phyloP scores from a whole-genome alignment of 2,888 invertebrate genomes.

The Eurytoma adleriae region DNA sequence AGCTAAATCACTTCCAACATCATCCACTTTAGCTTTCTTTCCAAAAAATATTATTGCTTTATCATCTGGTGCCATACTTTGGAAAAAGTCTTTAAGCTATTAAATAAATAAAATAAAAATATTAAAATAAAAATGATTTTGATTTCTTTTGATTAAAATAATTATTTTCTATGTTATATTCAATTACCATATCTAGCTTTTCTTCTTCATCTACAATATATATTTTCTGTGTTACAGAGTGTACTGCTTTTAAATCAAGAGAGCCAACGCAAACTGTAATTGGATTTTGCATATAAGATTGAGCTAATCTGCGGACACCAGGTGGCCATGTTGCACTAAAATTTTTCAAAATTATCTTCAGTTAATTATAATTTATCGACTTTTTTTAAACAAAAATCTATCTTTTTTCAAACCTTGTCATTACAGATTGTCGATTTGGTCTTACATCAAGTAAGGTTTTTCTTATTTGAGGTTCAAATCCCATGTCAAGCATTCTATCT shows the following conservation, averaged over 20 bases:
- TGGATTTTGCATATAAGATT: constrained; percentile 92
- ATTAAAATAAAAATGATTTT: too few relatives aligned
- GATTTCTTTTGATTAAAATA: background rate
- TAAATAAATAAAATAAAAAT: constrained; percentile 49
- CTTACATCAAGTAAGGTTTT: constrained; percentile 88
- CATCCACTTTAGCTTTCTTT: constrained; percentile 89
- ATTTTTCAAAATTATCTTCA: constrained; percentile 3
- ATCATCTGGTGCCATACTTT: constrained; percentile 84
- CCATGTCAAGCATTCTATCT: constrained; percentile 92
- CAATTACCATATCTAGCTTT: constrained; percentile 81
- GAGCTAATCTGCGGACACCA: constrained; percentile 90
- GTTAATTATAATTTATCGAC: constrained; percentile 21
- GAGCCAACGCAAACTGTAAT: constrained; percentile 94
- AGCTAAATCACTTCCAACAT: constrained; percentile 87
- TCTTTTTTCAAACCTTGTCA: constrained; percentile 85
- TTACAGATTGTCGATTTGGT: constrained; percentile 94
- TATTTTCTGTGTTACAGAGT: constrained; percentile 90
- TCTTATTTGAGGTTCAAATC: constrained; percentile 92
- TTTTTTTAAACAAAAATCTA: constrained; percentile 2
- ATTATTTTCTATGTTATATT: constrained; percentile 54
- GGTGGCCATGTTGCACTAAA: constrained; percentile 94
- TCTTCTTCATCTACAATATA: constrained; percentile 84
- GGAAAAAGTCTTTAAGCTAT: constrained; percentile 80
- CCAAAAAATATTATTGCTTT: constrained; percentile 95
- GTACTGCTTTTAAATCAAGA: constrained; percentile 91